Percentiles rank a stretch among this genome's conserved stretches.
These are phyloP conservation scores for Olivierus martensii DNA, from an alignment of 1,140 invertebrate genomes.

Conservation along the genomic window DNA sequence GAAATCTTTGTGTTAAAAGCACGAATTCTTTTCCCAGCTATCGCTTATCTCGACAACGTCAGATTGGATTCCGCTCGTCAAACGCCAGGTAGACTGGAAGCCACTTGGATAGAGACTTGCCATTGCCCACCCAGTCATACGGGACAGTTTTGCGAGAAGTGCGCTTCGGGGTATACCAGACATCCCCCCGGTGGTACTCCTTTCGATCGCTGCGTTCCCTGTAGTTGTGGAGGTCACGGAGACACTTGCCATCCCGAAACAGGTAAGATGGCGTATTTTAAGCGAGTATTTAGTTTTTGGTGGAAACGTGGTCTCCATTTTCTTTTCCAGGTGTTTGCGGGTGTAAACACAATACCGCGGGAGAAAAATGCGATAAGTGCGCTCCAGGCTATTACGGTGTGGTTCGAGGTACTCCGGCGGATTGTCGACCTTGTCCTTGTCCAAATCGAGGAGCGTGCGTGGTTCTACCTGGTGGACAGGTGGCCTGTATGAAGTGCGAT, in stretches of 20 bases:
- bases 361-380: constrained; percentile 88
- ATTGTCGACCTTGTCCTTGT: constrained; percentile 89
- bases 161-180: constrained; percentile 80
- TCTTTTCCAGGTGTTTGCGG: constrained; percentile 89
- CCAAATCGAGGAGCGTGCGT: constrained; percentile 85
- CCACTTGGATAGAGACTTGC: constrained; percentile 87
- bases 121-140: constrained; percentile 76
- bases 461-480: constrained; percentile 60
- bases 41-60: constrained; percentile 74
- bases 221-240: constrained; percentile 89
- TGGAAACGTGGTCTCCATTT: too few relatives aligned
- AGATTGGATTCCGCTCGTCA: constrained; percentile 68
- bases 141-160: constrained; percentile 92
- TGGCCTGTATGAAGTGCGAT: constrained; percentile 89
- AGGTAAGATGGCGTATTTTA: too few relatives aligned
- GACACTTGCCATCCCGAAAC: constrained; percentile 89
- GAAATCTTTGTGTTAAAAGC: neutral
- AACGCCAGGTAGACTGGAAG: constrained; percentile 57
- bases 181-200: constrained; percentile 79
- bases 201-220: constrained; percentile 83
- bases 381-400: constrained; percentile 88
- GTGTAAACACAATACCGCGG: constrained; percentile 91
- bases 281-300: too few relatives aligned
- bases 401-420: constrained; percentile 60
- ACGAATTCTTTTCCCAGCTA: neutral